Percentiles rank a stretch among this genome's conserved stretches.
phyloP scores from a whole-genome alignment of 1,140 invertebrate species.

The Scaptomyza pallida region DNA sequence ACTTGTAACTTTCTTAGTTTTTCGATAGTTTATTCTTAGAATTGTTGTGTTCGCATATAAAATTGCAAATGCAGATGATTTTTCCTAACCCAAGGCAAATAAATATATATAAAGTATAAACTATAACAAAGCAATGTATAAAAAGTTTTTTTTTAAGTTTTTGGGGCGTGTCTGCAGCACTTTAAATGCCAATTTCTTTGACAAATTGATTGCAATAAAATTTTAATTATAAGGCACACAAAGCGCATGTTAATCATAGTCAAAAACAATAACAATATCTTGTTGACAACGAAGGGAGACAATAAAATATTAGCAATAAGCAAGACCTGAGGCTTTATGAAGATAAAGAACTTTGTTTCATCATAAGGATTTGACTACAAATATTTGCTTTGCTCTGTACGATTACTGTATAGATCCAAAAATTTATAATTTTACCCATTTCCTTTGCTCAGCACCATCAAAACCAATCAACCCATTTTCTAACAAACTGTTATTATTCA shows the following conservation, averaged over 20 bases:
- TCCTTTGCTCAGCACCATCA: no score
- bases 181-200: conserved; percentile 19
- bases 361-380: background rate
- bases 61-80: conserved; percentile 57
- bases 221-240: conserved; percentile 32
- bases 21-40: conserved; percentile 28
- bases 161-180: conserved; percentile 8
- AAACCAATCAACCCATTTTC: conserved; percentile 38
- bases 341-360: no score
- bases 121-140: conserved; percentile 45
- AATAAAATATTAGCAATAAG: no score
- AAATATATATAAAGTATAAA: no score
- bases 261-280: background rate
- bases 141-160: conserved; percentile 40
- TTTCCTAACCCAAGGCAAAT: conserved; percentile 46
- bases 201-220: conserved; percentile 41
- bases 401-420: no score
- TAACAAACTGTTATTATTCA: conserved; percentile 43
- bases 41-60: conserved; percentile 26
- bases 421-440: no score
- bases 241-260: background rate
- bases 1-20: conserved; percentile 6
- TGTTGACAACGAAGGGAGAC: background rate
- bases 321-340: no score
- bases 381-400: no score